Evolutionary conservation across 2,888 invertebrate genomes (phyloP).

Genomic region (Athalia circularis): DNA sequence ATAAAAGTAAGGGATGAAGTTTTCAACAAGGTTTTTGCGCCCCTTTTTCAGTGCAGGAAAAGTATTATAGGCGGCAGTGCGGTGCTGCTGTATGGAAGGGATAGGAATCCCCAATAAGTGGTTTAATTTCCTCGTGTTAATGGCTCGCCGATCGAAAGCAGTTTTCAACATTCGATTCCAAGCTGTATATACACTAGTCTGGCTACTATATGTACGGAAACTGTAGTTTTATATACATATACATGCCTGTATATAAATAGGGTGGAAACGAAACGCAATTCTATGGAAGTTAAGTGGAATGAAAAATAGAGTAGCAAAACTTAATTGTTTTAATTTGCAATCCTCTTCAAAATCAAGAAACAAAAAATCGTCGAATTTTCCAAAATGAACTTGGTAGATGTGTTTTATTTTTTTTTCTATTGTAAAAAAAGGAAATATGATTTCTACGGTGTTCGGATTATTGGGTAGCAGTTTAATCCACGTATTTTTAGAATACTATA

Average conservation of each 20-base stretch:
- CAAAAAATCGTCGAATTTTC: background rate
- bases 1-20: background rate
- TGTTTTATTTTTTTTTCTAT: background rate
- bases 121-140: constrained; percentile 38
- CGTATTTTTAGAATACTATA: background rate
- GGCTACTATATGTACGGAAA: too few species aligned
- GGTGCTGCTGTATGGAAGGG: background rate
- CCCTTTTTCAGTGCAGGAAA: background rate
- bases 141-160: constrained; percentile 20
- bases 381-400: background rate
- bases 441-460: background rate
- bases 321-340: too few species aligned
- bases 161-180: too few species aligned
- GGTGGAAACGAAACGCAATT: too few species aligned
- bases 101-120: constrained; percentile 37
- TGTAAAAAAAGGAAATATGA: background rate
- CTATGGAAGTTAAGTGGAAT: background rate
- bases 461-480: background rate
- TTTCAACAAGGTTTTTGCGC: constrained; percentile 19
- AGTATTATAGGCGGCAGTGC: background rate
- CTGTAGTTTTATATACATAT: too few species aligned
- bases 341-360: background rate
- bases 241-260: too few species aligned
- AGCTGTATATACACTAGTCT: too few species aligned
- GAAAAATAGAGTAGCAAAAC: background rate